These are phyloP conservation scores for Trichomycterus rosablanca DNA, from an alignment of 2,113 vertebrate genomes.

Conservation along the genomic window DNA sequence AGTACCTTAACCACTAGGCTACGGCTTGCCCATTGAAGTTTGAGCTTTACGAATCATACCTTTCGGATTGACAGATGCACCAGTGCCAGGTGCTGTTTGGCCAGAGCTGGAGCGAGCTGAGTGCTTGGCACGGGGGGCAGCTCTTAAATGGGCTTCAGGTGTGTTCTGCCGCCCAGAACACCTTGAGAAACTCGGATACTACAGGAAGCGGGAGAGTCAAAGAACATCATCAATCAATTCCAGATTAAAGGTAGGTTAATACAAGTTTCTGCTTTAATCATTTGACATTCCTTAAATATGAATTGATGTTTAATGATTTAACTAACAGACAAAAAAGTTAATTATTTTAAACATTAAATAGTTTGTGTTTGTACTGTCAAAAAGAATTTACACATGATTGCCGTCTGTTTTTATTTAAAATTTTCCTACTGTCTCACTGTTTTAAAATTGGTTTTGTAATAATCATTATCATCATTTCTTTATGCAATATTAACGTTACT, in stretches of 20 bases:
- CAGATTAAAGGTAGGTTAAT: slow-evolving; percentile 80
- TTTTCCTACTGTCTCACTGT: no score
- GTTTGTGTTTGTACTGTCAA: no score
- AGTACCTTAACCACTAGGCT: no score
- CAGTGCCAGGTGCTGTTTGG: slow-evolving; percentile 55
- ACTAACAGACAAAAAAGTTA: no score
- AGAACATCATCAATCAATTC: slow-evolving; percentile 86
- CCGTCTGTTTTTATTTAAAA: no score
- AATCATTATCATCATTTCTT: not conserved
- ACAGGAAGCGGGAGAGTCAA: slow-evolving; percentile 83
- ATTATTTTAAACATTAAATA: no score
- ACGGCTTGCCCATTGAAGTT: no score
- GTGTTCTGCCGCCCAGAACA: slow-evolving; percentile 88
- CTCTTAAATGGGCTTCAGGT: slow-evolving; percentile 94
- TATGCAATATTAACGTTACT: not conserved
- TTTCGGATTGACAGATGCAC: slow-evolving; percentile 35
- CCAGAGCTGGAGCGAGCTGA: slow-evolving; percentile 81
- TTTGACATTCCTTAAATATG: no score
- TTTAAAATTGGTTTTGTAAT: no score
- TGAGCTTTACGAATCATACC: not conserved
- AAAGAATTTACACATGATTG: no score
- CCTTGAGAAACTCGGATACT: slow-evolving; percentile 80
- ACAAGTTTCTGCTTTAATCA: not conserved
- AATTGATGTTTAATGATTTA: no score
- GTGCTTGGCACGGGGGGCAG: slow-evolving; percentile 82